Percentiles rank a stretch among this genome's conserved stretches.
These are phyloP conservation scores for Oeneis ivallda DNA, from an alignment of 2,888 invertebrate genomes.

Conservation along the genomic window DNA sequence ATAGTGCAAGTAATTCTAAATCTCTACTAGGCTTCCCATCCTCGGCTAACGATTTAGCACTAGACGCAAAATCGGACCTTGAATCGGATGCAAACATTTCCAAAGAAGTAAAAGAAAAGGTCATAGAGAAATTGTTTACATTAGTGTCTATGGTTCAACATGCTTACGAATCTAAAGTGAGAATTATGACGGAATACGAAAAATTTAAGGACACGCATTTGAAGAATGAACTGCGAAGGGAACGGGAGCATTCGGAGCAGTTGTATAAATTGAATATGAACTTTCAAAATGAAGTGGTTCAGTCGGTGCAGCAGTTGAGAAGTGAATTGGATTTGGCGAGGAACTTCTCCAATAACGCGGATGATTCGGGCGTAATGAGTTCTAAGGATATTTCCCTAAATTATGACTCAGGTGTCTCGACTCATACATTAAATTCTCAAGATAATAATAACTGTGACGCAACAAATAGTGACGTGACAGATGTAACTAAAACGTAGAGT, in stretches of 20 bases:
- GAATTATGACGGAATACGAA: slow-evolving; percentile 71
- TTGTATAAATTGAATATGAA: slow-evolving; percentile 74
- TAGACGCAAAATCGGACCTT: slow-evolving; percentile 73
- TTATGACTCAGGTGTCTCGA: slow-evolving; percentile 51
- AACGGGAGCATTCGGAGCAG: slow-evolving; percentile 74
- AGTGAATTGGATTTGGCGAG: slow-evolving; percentile 71
- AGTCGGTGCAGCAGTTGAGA: slow-evolving; percentile 69
- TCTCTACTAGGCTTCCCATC: slow-evolving; percentile 72
- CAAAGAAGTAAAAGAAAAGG: slow-evolving; percentile 70
- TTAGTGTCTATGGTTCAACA: slow-evolving; percentile 76
- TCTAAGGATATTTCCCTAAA: slow-evolving; percentile 58
- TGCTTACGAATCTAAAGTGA: slow-evolving; percentile 72
- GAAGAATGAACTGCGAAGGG: slow-evolving; percentile 68
- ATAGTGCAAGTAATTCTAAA: slow-evolving; percentile 58
- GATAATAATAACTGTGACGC: slow-evolving; percentile 23
- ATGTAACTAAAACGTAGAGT: background rate
- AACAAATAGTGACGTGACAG: slow-evolving; percentile 25
- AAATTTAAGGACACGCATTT: slow-evolving; percentile 72
- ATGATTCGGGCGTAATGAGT: slow-evolving; percentile 46
- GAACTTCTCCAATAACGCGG: slow-evolving; percentile 52
- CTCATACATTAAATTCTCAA: slow-evolving; percentile 23
- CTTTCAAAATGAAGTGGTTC: slow-evolving; percentile 73
- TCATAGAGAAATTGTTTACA: slow-evolving; percentile 69
- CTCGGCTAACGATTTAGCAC: slow-evolving; percentile 73
- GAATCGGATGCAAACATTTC: slow-evolving; percentile 73